Evolutionary conservation across 2,888 invertebrate species (phyloP).

Genomic region (Mimumesa dahlbomi): DNA sequence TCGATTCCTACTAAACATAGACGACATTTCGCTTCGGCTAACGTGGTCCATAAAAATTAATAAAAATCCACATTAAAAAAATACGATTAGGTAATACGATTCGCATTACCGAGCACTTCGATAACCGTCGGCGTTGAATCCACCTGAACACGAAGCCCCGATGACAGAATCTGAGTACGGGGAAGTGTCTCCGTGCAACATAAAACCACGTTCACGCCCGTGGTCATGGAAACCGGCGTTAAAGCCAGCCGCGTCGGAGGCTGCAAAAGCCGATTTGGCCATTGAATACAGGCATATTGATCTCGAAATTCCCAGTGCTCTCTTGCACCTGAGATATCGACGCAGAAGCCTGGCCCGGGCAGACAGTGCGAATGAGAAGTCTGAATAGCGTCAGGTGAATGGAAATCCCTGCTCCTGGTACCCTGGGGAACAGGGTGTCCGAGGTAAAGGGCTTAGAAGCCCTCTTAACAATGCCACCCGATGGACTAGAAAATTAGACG

Average conservation of each 20-base stretch:
- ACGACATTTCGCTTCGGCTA: neutral
- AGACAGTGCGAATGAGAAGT: constrained; percentile 34
- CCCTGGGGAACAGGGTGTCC: constrained; percentile 10
- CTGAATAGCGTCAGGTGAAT: constrained; percentile 45
- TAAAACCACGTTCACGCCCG: constrained; percentile 19
- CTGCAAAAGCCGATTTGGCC: constrained; percentile 42
- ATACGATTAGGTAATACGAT: neutral
- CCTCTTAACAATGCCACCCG: constrained; percentile 35
- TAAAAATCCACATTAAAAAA: neutral
- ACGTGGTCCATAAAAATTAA: neutral
- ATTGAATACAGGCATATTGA: constrained; percentile 42
- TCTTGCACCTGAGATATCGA: constrained; percentile 36
- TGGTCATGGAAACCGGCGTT: constrained; percentile 28
- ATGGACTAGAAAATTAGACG: constrained; percentile 43
- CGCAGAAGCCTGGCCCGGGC: constrained; percentile 31
- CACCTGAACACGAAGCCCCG: neutral
- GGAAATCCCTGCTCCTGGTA: constrained; percentile 24
- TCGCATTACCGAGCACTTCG: neutral
- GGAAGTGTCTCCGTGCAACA: constrained; percentile 15
- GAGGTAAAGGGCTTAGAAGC: neutral
- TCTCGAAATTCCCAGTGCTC: constrained; percentile 33
- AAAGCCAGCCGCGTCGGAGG: constrained; percentile 11
- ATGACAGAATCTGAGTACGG: neutral
- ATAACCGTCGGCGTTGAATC: too few relatives aligned
- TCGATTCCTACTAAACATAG: too few relatives aligned